A percentile compares a stretch with the other conserved stretches of the same genome.
These are phyloP conservation scores for Catalaphyllia jardinei DNA, from an alignment of 64 coral and sea anemone genomes.

Conservation along the genomic window DNA sequence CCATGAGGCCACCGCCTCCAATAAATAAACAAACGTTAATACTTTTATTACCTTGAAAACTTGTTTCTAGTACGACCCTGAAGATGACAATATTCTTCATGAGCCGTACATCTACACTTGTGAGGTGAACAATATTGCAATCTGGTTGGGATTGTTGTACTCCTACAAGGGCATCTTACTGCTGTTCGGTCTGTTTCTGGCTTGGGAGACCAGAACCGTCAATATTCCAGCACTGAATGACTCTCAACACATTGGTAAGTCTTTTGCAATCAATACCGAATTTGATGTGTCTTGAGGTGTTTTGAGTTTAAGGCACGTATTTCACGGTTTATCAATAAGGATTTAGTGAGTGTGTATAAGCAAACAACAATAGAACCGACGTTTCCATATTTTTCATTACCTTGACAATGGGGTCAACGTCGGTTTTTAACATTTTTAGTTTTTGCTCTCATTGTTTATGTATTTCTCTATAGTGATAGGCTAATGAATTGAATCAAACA, in stretches of 20 bases:
- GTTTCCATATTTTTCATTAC: no score
- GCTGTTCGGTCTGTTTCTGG: slow-evolving; percentile 63
- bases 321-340: no score
- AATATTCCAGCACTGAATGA: slow-evolving; percentile 62
- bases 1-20: no score
- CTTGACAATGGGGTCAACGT: no score
- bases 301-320: no score
- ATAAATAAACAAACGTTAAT: neutral
- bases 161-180: slow-evolving; percentile 43
- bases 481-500: no score
- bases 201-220: slow-evolving; percentile 63
- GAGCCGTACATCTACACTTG: slow-evolving; percentile 23
- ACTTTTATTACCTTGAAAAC: neutral
- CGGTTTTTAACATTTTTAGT: no score
- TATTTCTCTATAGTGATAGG: no score
- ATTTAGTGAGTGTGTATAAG: no score
- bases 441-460: no score
- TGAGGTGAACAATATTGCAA: slow-evolving; percentile 3
- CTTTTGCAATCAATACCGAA: neutral
- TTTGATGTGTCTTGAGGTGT: no score
- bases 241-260: slow-evolving; percentile 54
- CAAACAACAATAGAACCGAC: no score
- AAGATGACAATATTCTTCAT: slow-evolving; percentile 15
- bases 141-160: slow-evolving; percentile 55
- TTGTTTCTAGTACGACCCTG: neutral